Base-by-base conservation (phyloP, 1,140 invertebrate species). In the Papilio aristodemus region DNA sequence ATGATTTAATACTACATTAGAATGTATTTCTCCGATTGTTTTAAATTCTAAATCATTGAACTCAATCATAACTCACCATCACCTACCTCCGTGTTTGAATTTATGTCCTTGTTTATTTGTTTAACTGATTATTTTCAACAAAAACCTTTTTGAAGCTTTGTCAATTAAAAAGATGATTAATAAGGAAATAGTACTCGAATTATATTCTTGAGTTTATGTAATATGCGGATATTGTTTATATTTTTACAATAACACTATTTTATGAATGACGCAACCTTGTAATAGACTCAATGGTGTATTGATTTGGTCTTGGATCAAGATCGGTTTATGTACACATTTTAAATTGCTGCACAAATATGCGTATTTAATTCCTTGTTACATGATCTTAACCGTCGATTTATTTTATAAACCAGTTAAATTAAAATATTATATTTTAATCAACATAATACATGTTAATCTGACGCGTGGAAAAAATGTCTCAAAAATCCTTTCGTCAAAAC, bases 281-380 rank as follows among this genome's bases (percentile, higher is more conserved):
- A 74, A 79, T 80, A 74, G 74, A 80, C 78, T 75, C 64, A 69
- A 75, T 73, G 72, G 76, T 73, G 74, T 69, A 73, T 77, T 79
- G 74, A 69, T 43, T 76, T 75, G 67, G 73, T 73, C 74, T 73
- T 69, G 60, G 76, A 76, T 79, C 76, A 79, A 80, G 78, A 79
- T 69, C 78, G 71, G 46, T n/a, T 69, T 60, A 50, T 14, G 27
- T 69, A 38, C 62, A 64, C 62, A 46, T n/a, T 43, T 64, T 64
- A 46, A 32, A 64, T 64, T 43, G 39, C 62, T 43, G 25, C 22
- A 64, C 62, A 64, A 64, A 64, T 43, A 64, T 37, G 62, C 19
- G 38, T n/a, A n/a, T n/a, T n/a, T n/a, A 64, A 64, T 64, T 60
- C 32, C 58, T 37, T 17, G n/a, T 36, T 60, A 60, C 36, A 62